Evolutionary conservation across 1,140 invertebrate genomes (phyloP).

Genomic region (Dendrolimus punctatus): DNA sequence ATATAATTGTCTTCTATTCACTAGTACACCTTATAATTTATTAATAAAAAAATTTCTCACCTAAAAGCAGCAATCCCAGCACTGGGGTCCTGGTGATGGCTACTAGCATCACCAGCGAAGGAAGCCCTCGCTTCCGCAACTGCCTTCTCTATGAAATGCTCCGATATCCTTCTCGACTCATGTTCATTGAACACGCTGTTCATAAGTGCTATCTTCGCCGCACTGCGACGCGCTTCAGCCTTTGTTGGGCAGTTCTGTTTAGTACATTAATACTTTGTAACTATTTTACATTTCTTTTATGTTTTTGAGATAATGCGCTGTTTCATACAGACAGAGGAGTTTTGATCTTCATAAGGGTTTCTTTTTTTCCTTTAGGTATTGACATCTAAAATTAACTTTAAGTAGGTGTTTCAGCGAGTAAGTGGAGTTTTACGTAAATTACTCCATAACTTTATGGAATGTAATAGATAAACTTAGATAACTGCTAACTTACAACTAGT

Average conservation of each 20-base stretch:
- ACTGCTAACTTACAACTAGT: no score
- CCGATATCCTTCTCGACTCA: constrained; percentile 92
- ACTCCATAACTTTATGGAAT: no score
- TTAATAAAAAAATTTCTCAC: constrained; percentile 25
- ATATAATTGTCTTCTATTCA: no score
- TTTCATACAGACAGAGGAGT: no score
- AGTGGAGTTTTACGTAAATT: no score
- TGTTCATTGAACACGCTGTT: constrained; percentile 98
- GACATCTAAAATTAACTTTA: no score
- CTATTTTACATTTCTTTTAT: no score
- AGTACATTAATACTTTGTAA: neutral
- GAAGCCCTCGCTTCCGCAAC: constrained; percentile 88
- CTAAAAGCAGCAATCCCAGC: constrained; percentile 94
- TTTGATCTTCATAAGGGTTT: no score
- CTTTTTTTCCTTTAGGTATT: no score
- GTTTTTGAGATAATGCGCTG: no score
- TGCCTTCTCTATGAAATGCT: constrained; percentile 95
- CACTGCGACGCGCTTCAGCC: constrained; percentile 92
- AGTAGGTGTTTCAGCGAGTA: no score
- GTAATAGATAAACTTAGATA: no score
- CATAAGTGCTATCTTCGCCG: constrained; percentile 96
- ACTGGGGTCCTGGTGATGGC: constrained; percentile 86
- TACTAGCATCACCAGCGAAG: constrained; percentile 76
- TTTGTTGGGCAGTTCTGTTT: constrained; percentile 93
- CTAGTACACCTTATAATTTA: neutral